Conservation (phyloP, 2,113 vertebrate species). For the Ammodytes dubius region DNA sequence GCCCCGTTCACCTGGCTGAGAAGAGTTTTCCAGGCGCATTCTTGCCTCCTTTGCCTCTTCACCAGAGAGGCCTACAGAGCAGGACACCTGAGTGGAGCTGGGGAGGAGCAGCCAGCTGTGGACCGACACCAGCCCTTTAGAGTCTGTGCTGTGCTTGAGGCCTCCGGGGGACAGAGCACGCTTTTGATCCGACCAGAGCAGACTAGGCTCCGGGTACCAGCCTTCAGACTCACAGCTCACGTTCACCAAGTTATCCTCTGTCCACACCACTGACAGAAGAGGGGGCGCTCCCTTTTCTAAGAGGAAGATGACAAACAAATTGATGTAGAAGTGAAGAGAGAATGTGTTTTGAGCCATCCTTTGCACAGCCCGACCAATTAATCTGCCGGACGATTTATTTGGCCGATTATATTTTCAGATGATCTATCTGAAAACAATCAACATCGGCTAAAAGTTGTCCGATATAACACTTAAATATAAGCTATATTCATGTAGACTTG, state of each 20-base stretch:
- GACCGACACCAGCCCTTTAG: slow-evolving; percentile 54
- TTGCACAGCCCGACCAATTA: no score
- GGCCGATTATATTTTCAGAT: no score
- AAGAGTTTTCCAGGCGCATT: not conserved
- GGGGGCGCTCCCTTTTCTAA: slow-evolving; percentile 63
- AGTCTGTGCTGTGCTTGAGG: not conserved
- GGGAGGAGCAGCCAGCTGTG: slow-evolving; percentile 69
- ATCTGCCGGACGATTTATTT: no score
- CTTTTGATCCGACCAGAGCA: slow-evolving; percentile 57
- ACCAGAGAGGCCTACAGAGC: slow-evolving; percentile 59
- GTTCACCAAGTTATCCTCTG: slow-evolving; percentile 46
- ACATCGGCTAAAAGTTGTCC: no score
- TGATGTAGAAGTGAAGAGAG: not conserved
- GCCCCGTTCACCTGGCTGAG: fast-evolving
- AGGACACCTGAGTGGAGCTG: slow-evolving; percentile 56
- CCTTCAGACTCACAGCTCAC: slow-evolving; percentile 78
- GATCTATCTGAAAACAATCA: no score
- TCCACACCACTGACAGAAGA: slow-evolving; percentile 39
- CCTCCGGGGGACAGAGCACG: not conserved
- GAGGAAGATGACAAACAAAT: not conserved
- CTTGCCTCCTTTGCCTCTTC: slow-evolving; percentile 30
- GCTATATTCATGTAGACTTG: no score
- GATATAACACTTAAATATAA: no score
- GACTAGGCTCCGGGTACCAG: slow-evolving; percentile 73
- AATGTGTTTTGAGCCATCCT: no score